Evolutionary conservation across 2,113 vertebrate species (phyloP), one percentile per base, ranked within the genome.

Genomic region (Psilopogon haemacephalus): DNA sequence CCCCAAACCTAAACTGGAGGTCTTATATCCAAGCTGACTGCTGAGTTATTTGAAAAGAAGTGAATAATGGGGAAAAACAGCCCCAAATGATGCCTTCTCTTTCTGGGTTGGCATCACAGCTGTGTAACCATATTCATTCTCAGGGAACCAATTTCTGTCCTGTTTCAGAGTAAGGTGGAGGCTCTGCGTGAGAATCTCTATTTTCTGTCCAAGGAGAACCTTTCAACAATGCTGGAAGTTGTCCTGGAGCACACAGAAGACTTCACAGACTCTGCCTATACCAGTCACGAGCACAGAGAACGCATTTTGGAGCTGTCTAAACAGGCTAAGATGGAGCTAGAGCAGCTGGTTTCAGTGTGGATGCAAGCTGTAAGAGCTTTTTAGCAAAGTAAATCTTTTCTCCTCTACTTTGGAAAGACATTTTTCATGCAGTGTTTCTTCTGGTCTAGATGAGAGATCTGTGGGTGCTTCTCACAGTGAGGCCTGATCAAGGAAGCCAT

Each of bases 191-290:
- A 99, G 88, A 98, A 98, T 94, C 97, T 98, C 92, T 98, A 98
- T 97, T 97, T 98, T 84, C 95, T 98, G 73, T 97, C 98, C 6
- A 98, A 98, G 86, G 98, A 99, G 95, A 98, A 97, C 88, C 94
- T 99, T 88, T 97, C 97, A 6, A 95, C 97, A 24, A 98, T 98
- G 94, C 94, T 99, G 95, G 99, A 99, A 94, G 96, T 97, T 68
- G 97, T 99, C 94, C 96, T 99, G 92, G 99, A 99, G 96, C 98
- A 98, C 77, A 99, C 98, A 0, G 99, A 99, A 95, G 99, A 99
- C 95, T 99, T 99, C 96, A 99, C 99, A 3, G 99, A 99, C 92
- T 99, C 99, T 65, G 98, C 99, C 64, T 99, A 99, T 97, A 99
- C 99, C 96, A 99, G 98, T 95, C 99, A 99, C 23, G 99, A 99